Evolutionary conservation across 2,797 vertebrate species (phyloP), one percentile per base, ranked within the genome.

Genomic region (Betta splendens): DNA sequence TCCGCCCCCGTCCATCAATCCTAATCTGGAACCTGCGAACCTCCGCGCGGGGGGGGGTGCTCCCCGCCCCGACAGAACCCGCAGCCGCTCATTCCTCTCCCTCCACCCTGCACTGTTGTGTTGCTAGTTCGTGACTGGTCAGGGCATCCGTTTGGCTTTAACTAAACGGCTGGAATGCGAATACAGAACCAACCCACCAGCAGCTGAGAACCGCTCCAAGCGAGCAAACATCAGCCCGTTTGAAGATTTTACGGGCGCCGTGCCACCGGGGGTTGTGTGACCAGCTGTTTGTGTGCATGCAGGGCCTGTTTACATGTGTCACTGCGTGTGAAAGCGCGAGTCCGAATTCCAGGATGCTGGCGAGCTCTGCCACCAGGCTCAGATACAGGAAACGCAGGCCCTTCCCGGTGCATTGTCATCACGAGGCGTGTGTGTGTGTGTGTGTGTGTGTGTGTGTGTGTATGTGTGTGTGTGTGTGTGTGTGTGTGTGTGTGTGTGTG

Each of bases 191-290:
- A 78, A 81, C 78, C 65, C 50, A 35, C 17, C 7, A 36, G 37
- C 69, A 79, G 61, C 42, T 31, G 40, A 66, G 64, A 51, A 25
- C 10, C 21, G 48, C 68, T 48, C 50, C 54, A 47, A 73, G 22
- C 5, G 6, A 56, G 50, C 21, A 13, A 36, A 59, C 63, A 63
- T 69, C 40, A n/a, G n/a, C 57, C 64, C 73, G 76, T 86, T 81
- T 75, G 67, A 83, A 81, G 75, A 83, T 84, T 85, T 87, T 82
- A 83, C 72, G 68, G 78, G 69, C 62, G 77, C 75, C 53, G 42
- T 77, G 75, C 83, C 79, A 83, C 64, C 43, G 61, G 68, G 77
- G 67, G 58, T 70, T 71, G 54, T 74, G 80, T 46, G 81, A 82
- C 68, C 86, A 84, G 85, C 85, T 87, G 79, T 74, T n/a, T 77